Conservation (phyloP, 2,113 vertebrate genomes). For the Pampusana beccarii region DNA sequence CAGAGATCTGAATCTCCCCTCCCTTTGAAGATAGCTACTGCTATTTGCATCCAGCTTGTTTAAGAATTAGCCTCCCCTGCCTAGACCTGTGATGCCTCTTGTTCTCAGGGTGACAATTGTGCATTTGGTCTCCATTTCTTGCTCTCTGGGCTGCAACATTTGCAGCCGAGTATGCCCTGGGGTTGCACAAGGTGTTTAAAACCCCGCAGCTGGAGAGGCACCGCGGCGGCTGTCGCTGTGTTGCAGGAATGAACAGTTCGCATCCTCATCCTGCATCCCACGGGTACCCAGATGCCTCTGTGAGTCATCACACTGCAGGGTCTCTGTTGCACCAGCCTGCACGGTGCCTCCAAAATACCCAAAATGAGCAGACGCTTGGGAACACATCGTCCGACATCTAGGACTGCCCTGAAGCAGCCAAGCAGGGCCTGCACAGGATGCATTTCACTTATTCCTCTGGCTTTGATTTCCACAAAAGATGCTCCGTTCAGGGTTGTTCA, state of each 20-base stretch:
- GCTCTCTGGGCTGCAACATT: background rate
- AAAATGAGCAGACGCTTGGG: background rate
- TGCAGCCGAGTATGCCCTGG: background rate
- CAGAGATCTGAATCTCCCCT: background rate
- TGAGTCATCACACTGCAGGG: fast-evolving
- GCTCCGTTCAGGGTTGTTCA: fast-evolving
- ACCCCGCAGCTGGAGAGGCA: background rate
- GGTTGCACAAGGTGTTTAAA: background rate
- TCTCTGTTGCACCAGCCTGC: fast-evolving
- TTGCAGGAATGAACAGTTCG: background rate
- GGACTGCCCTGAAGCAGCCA: background rate
- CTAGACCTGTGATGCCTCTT: background rate
- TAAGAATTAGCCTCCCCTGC: background rate
- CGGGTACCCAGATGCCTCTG: background rate
- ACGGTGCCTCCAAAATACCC: background rate
- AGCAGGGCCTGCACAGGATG: fast-evolving
- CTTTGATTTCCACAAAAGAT: background rate
- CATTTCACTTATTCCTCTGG: background rate
- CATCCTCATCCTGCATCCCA: background rate
- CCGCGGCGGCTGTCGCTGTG: fast-evolving
- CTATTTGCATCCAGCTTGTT: background rate
- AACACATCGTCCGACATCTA: background rate
- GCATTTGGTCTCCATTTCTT: fast-evolving
- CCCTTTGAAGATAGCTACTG: background rate
- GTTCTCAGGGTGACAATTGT: background rate